phyloP scores from a whole-genome alignment of 2,113 vertebrate species.

The Cranoglanis bouderius region DNA sequence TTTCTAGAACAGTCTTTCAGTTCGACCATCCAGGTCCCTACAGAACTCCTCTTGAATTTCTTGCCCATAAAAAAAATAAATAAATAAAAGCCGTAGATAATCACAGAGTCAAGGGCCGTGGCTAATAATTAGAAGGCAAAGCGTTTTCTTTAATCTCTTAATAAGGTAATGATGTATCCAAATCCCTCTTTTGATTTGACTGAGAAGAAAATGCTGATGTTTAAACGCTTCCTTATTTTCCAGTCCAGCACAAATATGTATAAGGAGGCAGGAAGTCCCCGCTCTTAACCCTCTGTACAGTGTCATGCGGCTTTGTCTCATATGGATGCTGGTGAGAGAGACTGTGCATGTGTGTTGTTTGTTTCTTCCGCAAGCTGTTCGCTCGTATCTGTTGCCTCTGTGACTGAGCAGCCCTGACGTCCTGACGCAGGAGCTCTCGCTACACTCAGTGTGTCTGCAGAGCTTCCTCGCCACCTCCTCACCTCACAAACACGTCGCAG shows the following conservation, averaged over 20 bases:
- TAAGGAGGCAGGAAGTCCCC: neutral
- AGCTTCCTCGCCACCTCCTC: neutral
- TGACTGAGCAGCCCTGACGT: slow-evolving; percentile 52
- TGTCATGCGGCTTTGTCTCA: slow-evolving; percentile 39
- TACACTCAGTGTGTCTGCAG: neutral
- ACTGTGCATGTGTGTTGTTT: neutral
- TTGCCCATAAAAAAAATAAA: neutral
- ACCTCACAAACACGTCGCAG: neutral
- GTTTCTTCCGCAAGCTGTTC: slow-evolving; percentile 49
- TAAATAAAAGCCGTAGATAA: neutral
- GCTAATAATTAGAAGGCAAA: neutral
- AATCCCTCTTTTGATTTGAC: neutral
- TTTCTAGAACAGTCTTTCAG: neutral
- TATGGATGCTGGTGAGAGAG: slow-evolving; percentile 48
- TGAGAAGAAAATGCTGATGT: neutral
- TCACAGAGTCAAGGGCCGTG: neutral
- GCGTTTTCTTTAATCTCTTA: neutral
- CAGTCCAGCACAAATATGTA: neutral
- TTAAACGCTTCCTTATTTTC: neutral
- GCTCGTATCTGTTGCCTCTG: slow-evolving; percentile 60
- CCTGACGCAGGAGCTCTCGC: slow-evolving; percentile 36
- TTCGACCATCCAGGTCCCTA: neutral
- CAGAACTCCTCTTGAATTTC: neutral
- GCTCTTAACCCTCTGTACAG: neutral
- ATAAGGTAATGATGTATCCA: neutral